A percentile compares a stretch with the other conserved stretches of the same genome.
These are phyloP conservation scores for Aplochiton taeniatus DNA, from an alignment of 2,797 vertebrate species.

Conservation along the genomic window DNA sequence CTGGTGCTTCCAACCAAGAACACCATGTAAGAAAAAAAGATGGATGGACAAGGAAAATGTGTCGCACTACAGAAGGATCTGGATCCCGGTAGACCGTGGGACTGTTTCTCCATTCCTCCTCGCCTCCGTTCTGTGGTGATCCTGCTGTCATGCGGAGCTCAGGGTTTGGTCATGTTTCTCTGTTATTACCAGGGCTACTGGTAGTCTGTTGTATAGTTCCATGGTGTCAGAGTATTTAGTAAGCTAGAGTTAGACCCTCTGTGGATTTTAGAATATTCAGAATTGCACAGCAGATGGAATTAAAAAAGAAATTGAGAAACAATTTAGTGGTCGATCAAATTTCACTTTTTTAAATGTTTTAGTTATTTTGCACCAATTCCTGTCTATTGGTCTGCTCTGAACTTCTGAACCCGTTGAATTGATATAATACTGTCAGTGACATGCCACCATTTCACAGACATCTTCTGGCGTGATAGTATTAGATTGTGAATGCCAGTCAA, in stretches of 20 bases:
- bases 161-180: slow-evolving; percentile 21
- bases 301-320: too few relatives aligned
- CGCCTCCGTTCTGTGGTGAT: slow-evolving; percentile 18
- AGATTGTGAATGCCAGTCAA: not conserved
- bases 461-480: not conserved
- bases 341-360: too few relatives aligned
- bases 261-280: too few relatives aligned
- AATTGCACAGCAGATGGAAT: too few relatives aligned
- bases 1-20: not conserved
- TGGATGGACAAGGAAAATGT: not conserved
- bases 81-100: not conserved
- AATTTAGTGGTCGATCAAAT: too few relatives aligned
- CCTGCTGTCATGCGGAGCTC: slow-evolving; percentile 11
- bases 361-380: too few relatives aligned
- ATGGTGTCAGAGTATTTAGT: not conserved
- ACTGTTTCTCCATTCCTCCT: slow-evolving; percentile 9
- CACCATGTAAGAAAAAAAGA: not conserved
- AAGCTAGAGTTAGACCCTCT: too few relatives aligned
- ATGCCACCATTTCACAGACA: not conserved
- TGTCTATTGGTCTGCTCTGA: too few relatives aligned
- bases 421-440: not conserved
- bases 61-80: too few relatives aligned
- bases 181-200: slow-evolving; percentile 7
- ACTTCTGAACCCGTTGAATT: not conserved
- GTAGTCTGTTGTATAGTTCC: slow-evolving; percentile 16